These are phyloP conservation scores for Chitala chitala DNA, from an alignment of 2,113 vertebrate species.

Conservation along the genomic window DNA sequence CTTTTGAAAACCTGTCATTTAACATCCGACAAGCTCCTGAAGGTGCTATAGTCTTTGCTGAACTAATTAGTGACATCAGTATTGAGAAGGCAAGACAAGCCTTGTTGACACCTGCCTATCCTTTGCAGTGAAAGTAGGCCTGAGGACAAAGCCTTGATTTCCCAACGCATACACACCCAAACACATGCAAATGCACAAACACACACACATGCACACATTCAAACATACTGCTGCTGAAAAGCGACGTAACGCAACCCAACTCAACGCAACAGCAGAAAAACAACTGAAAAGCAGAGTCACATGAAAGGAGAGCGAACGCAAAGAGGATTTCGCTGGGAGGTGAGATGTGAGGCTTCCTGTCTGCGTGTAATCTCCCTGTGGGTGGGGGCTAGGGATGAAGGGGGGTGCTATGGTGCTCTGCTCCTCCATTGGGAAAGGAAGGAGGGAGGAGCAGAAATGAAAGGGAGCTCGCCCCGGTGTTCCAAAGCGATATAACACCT, in stretches of 20 bases:
- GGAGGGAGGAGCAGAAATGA: not conserved
- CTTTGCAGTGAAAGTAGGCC: not conserved
- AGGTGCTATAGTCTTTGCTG: not conserved
- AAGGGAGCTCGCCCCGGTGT: not conserved
- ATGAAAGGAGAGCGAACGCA: not conserved
- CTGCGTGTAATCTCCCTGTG: slow-evolving; percentile 5
- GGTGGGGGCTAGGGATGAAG: not conserved
- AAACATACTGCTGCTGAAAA: not conserved
- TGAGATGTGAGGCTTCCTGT: slow-evolving; percentile 10
- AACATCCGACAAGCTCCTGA: not conserved
- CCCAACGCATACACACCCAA: not conserved
- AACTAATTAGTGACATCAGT: slow-evolving; percentile 1
- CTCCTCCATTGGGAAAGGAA: not conserved
- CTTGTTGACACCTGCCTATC: slow-evolving; percentile 9
- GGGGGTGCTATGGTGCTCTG: not conserved
- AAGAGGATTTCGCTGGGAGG: slow-evolving; percentile 6
- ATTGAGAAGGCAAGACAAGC: not conserved
- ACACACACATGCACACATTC: not conserved
- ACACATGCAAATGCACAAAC: not conserved
- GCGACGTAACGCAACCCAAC: not conserved
- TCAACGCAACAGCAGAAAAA: slow-evolving; percentile 8
- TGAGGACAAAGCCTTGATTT: not conserved
- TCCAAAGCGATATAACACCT: not conserved
- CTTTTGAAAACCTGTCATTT: not conserved
- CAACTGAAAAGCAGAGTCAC: not conserved